Evolutionary conservation across 92 coral and sea anemone species (phyloP).

Genomic region (Actinernus sp.): DNA sequence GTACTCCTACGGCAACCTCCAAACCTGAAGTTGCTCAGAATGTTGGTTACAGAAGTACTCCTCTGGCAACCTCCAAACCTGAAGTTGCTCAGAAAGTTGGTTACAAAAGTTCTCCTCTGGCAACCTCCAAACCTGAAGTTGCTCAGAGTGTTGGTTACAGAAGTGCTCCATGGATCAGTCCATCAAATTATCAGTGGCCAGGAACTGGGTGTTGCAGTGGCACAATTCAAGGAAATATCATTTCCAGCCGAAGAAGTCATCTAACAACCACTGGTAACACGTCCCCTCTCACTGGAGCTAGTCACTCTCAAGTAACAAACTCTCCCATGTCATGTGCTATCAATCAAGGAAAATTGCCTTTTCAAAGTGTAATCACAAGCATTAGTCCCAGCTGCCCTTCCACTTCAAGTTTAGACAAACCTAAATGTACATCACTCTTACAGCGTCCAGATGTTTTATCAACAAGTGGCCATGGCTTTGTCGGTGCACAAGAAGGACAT

Average conservation of each 20-base stretch:
- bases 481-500: too few species aligned
- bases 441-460: too few species aligned
- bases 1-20: neutral
- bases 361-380: too few species aligned
- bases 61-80: too few species aligned
- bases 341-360: neutral
- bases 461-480: too few species aligned
- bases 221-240: too few species aligned
- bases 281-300: neutral
- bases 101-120: neutral
- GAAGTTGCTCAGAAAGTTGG: neutral
- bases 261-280: neutral
- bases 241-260: too few species aligned
- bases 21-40: neutral
- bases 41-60: neutral
- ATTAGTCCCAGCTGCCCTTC: too few species aligned
- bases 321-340: neutral
- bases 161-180: neutral
- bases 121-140: neutral
- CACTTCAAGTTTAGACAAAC: too few species aligned
- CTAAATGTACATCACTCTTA: too few species aligned
- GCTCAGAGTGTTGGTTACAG: neutral
- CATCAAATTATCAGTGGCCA: too few species aligned
- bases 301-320: neutral
- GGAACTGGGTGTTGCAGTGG: too few species aligned